Evolutionary conservation across 2,888 invertebrate genomes (phyloP).

Genomic region (Brachyptera putata): DNA sequence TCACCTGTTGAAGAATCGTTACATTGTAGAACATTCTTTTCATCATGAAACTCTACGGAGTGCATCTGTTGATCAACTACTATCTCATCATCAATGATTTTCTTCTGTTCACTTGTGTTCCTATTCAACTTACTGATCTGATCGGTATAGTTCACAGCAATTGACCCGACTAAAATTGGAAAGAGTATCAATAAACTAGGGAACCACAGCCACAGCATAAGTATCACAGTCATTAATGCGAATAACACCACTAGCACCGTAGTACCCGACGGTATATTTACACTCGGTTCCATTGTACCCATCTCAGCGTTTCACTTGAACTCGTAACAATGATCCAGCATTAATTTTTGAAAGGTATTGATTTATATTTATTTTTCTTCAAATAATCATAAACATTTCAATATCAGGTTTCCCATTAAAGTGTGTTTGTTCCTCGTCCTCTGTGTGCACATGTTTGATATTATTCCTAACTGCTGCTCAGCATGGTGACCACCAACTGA

Average conservation of each 20-base stretch:
- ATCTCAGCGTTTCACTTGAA: neutral
- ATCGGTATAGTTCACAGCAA: constrained; percentile 15
- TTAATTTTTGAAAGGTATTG: neutral
- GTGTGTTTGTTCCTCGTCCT: neutral
- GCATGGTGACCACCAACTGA: neutral
- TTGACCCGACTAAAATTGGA: constrained; percentile 12
- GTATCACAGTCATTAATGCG: neutral
- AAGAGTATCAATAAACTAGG: constrained; percentile 16
- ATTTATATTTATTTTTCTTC: neutral
- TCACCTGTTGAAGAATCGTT: constrained; percentile 53
- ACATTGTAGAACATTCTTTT: constrained; percentile 4
- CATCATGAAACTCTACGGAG: too few relatives aligned
- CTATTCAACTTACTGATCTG: neutral
- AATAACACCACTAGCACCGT: neutral
- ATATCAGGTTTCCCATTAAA: neutral
- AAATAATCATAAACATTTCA: neutral
- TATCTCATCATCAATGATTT: neutral
- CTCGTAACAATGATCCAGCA: neutral
- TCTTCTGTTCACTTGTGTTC: too few relatives aligned
- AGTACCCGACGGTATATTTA: neutral
- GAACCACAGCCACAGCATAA: constrained; percentile 24
- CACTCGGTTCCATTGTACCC: neutral
- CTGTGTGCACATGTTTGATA: constrained; percentile 1
- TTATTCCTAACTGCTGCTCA: neutral
- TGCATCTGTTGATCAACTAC: too few relatives aligned